Conservation (phyloP, 2,888 invertebrate genomes). For the Sarcophaga caerulescens region DNA sequence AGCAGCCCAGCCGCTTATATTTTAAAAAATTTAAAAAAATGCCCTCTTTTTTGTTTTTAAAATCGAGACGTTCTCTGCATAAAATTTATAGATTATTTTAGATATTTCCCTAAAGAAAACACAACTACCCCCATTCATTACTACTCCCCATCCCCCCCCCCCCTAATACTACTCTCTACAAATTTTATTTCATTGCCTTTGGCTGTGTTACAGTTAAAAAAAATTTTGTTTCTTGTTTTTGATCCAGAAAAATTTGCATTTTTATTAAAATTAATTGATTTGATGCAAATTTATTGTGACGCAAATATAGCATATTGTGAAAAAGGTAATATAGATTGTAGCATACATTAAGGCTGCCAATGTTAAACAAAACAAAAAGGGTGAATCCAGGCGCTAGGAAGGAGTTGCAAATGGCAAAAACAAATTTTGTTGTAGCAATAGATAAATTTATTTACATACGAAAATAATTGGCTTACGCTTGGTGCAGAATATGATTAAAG, state of each 20-base stretch:
- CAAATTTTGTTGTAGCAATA: not conserved
- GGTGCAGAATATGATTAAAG: not conserved
- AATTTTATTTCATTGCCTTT: too few species aligned
- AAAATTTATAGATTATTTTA: slow-evolving; percentile 17
- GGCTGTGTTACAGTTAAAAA: too few species aligned
- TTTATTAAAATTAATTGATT: slow-evolving; percentile 69
- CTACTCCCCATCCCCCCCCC: not conserved
- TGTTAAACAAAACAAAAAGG: not conserved
- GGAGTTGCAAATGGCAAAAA: not conserved
- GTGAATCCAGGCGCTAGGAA: not conserved
- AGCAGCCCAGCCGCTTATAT: too few species aligned
- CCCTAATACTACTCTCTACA: not conserved
- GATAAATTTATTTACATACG: not conserved
- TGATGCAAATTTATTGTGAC: slow-evolving; percentile 64
- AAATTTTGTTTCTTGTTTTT: not conserved
- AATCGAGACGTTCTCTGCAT: not conserved
- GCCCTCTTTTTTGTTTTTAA: too few species aligned
- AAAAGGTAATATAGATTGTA: slow-evolving; percentile 20
- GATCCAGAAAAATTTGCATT: slow-evolving; percentile 61
- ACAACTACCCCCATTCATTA: too few species aligned
- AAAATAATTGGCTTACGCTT: slow-evolving; percentile 42
- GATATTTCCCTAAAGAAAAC: not conserved
- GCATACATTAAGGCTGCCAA: slow-evolving; percentile 21
- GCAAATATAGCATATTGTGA: slow-evolving; percentile 23
- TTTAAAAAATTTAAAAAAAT: too few species aligned